phyloP scores from a whole-genome alignment of 2,113 vertebrate species.

The Damaliscus lunatus region DNA sequence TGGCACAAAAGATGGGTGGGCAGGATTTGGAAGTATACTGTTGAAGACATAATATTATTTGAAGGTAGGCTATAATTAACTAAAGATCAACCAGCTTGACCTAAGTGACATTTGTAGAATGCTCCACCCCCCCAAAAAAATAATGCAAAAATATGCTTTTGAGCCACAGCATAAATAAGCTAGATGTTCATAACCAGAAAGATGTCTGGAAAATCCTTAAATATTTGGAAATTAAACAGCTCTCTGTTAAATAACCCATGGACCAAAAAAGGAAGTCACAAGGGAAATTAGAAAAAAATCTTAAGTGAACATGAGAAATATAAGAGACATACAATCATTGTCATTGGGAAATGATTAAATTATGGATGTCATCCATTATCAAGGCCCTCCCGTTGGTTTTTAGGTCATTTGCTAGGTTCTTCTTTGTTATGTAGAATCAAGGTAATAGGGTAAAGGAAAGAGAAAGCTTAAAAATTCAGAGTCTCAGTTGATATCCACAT shows the following conservation, averaged over 20 bases:
- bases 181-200: not conserved
- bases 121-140: not conserved
- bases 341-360: not conserved
- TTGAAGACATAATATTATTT: not conserved
- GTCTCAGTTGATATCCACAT: not conserved
- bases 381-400: not conserved
- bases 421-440: not conserved
- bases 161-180: not conserved
- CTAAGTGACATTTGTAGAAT: not conserved
- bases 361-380: not conserved
- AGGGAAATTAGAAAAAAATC: not conserved
- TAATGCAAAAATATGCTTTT: not conserved
- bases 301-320: not conserved
- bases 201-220: not conserved
- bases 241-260: not conserved
- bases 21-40: not conserved
- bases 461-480: not conserved
- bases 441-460: not conserved
- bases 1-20: not conserved
- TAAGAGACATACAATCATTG: not conserved
- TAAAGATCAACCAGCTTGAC: not conserved
- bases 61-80: not conserved
- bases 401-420: not conserved
- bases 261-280: not conserved
- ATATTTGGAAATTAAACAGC: not conserved